These are phyloP conservation scores for Ypsolopha scabrella DNA, from an alignment of 2,888 invertebrate species.

Conservation along the genomic window DNA sequence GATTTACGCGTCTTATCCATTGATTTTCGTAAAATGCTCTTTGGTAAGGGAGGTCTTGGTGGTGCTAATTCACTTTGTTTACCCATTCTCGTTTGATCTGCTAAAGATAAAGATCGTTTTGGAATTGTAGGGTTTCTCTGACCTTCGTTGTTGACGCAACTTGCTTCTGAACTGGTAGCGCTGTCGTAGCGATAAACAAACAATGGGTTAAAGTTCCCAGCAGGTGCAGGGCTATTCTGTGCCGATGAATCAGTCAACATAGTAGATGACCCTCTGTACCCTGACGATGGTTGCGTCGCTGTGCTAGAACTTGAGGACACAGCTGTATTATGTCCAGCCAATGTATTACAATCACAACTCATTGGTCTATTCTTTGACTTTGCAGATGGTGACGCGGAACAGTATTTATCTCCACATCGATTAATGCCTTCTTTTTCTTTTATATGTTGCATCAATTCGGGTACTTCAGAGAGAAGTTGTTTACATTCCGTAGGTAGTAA, in stretches of 20 bases:
- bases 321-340: slow-evolving; percentile 65
- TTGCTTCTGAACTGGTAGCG: slow-evolving; percentile 79
- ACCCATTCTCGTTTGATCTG: slow-evolving; percentile 56
- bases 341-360: slow-evolving; percentile 71
- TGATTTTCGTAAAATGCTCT: slow-evolving; percentile 78
- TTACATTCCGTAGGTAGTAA: slow-evolving; percentile 88
- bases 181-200: slow-evolving; percentile 88
- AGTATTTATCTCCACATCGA: slow-evolving; percentile 52
- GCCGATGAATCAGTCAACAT: slow-evolving; percentile 81
- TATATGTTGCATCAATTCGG: slow-evolving; percentile 77
- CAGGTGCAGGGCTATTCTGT: slow-evolving; percentile 74
- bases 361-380: slow-evolving; percentile 71
- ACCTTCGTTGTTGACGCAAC: slow-evolving; percentile 71
- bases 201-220: slow-evolving; percentile 75
- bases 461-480: slow-evolving; percentile 82
- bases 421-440: slow-evolving; percentile 58
- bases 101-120: slow-evolving; percentile 76
- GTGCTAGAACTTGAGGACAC: slow-evolving; percentile 78
- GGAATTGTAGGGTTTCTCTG: slow-evolving; percentile 69
- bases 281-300: slow-evolving; percentile 85
- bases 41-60: slow-evolving; percentile 78
- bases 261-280: slow-evolving; percentile 88
- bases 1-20: slow-evolving; percentile 67
- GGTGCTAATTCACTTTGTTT: slow-evolving; percentile 70
- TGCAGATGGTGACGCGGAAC: slow-evolving; percentile 46